Conservation (phyloP, 2,888 invertebrate species). For the Drosophila seclusa region DNA sequence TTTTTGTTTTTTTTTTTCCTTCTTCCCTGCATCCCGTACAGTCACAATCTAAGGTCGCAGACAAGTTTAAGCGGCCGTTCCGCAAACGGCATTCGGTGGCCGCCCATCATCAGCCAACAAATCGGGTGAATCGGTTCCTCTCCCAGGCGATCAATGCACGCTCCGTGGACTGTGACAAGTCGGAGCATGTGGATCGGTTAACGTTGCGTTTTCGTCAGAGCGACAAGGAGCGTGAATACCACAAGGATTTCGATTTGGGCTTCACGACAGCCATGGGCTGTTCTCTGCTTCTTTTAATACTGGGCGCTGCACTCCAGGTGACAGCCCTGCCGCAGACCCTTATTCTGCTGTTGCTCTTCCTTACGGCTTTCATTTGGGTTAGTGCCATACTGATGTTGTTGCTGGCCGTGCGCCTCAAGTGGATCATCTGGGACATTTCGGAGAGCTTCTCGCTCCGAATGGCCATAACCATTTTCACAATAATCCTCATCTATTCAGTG, state of each 20-base stretch:
- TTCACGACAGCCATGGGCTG: constrained; percentile 93
- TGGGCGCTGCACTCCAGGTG: constrained; percentile 90
- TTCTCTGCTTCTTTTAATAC: constrained; percentile 90
- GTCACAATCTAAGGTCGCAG: constrained; percentile 91
- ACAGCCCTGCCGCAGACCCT: constrained; percentile 93
- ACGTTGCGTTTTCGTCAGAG: constrained; percentile 94
- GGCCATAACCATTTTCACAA: constrained; percentile 94
- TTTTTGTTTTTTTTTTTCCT: constrained; percentile 16
- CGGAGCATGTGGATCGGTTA: constrained; percentile 93
- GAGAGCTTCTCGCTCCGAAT: constrained; percentile 92
- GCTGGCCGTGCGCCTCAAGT: constrained; percentile 92
- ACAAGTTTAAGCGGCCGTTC: constrained; percentile 94
- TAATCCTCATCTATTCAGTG: constrained; percentile 93
- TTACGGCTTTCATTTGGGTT: constrained; percentile 96
- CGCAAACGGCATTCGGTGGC: constrained; percentile 93
- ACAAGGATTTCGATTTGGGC: constrained; percentile 93
- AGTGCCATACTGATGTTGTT: constrained; percentile 93
- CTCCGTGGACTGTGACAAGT: constrained; percentile 95
- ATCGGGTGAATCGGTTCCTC: constrained; percentile 96
- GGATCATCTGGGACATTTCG: constrained; percentile 94
- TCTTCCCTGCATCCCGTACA: constrained; percentile 37
- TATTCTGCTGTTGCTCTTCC: constrained; percentile 92
- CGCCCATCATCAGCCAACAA: constrained; percentile 94
- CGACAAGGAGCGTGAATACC: constrained; percentile 95
- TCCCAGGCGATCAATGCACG: constrained; percentile 96